These are phyloP conservation scores for Hippopotamyrus pictus DNA, from an alignment of 2,797 vertebrate genomes.

Conservation along the genomic window DNA sequence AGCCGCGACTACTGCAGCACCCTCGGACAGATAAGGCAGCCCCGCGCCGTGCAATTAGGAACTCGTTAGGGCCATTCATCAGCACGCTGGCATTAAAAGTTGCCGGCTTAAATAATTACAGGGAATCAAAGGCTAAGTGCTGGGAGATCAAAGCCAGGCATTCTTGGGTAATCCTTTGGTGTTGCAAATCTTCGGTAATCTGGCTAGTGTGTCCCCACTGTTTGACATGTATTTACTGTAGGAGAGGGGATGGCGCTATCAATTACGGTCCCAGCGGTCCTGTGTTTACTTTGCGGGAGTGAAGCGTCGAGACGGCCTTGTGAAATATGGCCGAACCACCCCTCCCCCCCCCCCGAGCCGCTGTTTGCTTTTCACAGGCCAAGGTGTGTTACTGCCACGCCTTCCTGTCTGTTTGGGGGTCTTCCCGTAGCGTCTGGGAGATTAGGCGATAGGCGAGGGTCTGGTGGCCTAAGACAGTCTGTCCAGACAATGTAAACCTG, in stretches of 20 bases:
- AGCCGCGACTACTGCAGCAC: not conserved
- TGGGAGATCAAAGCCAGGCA: slow-evolving; percentile 60
- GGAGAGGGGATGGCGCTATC: slow-evolving; percentile 59
- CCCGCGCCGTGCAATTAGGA: slow-evolving; percentile 44
- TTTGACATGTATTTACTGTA: slow-evolving; percentile 70
- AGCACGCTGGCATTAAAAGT: slow-evolving; percentile 46
- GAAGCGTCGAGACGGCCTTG: slow-evolving; percentile 51
- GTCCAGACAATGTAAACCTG: slow-evolving; percentile 36
- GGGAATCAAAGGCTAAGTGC: slow-evolving; percentile 61
- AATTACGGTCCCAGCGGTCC: slow-evolving; percentile 50
- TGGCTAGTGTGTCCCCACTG: slow-evolving; percentile 52
- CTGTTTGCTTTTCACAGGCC: slow-evolving; percentile 54
- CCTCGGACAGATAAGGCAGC: slow-evolving; percentile 37
- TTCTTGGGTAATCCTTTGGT: slow-evolving; percentile 62
- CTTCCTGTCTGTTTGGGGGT: slow-evolving; percentile 49
- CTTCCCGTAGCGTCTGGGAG: slow-evolving; percentile 43
- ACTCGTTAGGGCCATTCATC: slow-evolving; percentile 51
- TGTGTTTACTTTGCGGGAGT: slow-evolving; percentile 57
- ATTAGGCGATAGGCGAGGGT: slow-evolving; percentile 43
- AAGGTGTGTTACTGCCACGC: slow-evolving; percentile 44
- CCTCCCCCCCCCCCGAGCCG: not conserved
- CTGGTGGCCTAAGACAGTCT: slow-evolving; percentile 51
- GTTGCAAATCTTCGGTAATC: slow-evolving; percentile 68
- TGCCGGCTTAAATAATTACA: slow-evolving; percentile 56
- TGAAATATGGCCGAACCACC: slow-evolving; percentile 39